phyloP scores from a whole-genome alignment of 2,888 invertebrate species.

The Frankliniella intonsa region DNA sequence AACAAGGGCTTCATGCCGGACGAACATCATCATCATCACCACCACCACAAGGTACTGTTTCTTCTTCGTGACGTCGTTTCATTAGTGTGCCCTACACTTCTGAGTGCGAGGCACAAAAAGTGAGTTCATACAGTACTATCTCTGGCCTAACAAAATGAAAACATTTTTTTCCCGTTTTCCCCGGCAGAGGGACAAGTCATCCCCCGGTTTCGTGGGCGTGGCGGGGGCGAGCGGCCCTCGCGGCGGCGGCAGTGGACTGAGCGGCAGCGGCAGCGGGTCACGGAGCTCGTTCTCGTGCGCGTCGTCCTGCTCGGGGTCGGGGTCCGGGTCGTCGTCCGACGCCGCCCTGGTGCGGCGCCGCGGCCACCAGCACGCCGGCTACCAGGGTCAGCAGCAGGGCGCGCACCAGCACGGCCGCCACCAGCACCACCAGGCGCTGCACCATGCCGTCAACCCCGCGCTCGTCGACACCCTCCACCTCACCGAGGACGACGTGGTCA shows the following conservation, averaged over 20 bases:
- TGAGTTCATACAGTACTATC: too few relatives aligned
- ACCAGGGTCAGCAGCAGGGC: constrained; percentile 27
- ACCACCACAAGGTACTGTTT: not conserved
- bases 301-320: not conserved
- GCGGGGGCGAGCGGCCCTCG: not conserved
- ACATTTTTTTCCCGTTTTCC: not conserved
- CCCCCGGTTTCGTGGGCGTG: not conserved
- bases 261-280: constrained; percentile 29
- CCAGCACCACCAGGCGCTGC: constrained; percentile 22
- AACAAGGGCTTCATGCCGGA: constrained; percentile 37
- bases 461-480: constrained; percentile 12
- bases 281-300: constrained; percentile 20
- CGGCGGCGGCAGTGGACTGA: constrained; percentile 30
- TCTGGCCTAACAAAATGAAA: too few relatives aligned
- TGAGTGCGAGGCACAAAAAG: too few relatives aligned
- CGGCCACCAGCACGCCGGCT: not conserved
- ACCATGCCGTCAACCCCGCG: constrained; percentile 10
- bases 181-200: constrained; percentile 1
- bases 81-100: too few relatives aligned
- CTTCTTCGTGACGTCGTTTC: too few relatives aligned
- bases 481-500: constrained; percentile 12
- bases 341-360: constrained; percentile 34
- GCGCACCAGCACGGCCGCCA: constrained; percentile 31
- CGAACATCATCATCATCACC: not conserved
- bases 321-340: constrained; percentile 24